These are phyloP conservation scores for Tineola bisselliella DNA, from an alignment of 2,888 invertebrate genomes.

Conservation along the genomic window DNA sequence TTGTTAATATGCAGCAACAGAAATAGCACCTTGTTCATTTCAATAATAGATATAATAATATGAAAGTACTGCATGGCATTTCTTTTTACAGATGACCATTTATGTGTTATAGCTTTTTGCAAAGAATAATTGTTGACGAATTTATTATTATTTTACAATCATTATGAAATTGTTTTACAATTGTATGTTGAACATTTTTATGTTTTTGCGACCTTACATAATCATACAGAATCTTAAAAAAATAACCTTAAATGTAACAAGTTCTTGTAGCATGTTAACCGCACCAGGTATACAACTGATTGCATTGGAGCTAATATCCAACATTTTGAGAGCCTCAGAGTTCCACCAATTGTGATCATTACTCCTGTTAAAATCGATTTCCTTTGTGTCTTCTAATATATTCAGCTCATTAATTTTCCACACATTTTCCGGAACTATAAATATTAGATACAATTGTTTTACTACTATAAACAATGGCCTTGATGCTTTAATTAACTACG, in stretches of 20 bases:
- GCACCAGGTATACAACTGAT: slow-evolving; percentile 71
- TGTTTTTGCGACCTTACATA: too few relatives aligned
- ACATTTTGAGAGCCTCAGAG: slow-evolving; percentile 76
- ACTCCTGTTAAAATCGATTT: slow-evolving; percentile 67
- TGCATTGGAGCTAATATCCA: slow-evolving; percentile 82
- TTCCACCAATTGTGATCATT: slow-evolving; percentile 84
- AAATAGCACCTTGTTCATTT: too few relatives aligned
- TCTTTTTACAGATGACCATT: too few relatives aligned
- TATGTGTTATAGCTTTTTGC: too few relatives aligned
- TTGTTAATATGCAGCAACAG: too few relatives aligned
- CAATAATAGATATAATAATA: too few relatives aligned
- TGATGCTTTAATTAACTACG: background rate
- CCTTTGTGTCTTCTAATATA: slow-evolving; percentile 68
- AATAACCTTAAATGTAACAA: slow-evolving; percentile 75
- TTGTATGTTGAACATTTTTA: too few relatives aligned
- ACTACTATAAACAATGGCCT: background rate
- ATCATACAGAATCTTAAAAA: too few relatives aligned
- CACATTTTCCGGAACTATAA: slow-evolving; percentile 75
- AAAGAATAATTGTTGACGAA: too few relatives aligned
- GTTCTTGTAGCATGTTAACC: slow-evolving; percentile 72
- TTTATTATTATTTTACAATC: too few relatives aligned
- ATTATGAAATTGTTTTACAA: too few relatives aligned
- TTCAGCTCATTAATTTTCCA: slow-evolving; percentile 75
- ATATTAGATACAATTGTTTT: slow-evolving; percentile 3
- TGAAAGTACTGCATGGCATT: too few relatives aligned